A percentile compares a stretch with the other conserved stretches of the same genome.
Evolutionary conservation across 2,113 vertebrate genomes (phyloP).

Genomic region (Echinops telfairi): DNA sequence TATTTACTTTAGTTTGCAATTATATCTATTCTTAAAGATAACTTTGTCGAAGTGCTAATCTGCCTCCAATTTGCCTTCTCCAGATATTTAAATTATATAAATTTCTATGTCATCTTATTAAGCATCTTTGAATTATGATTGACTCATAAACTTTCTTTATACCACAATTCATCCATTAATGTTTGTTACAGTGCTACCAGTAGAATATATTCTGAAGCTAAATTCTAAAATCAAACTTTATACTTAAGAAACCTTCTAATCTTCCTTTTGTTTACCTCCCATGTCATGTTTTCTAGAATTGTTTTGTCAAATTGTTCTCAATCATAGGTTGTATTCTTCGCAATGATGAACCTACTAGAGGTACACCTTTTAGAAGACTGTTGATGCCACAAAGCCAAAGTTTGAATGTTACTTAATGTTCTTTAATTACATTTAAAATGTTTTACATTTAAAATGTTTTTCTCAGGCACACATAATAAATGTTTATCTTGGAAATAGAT

Average conservation of each 20-base stretch:
- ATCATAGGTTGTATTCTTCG: not conserved
- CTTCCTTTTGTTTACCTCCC: not conserved
- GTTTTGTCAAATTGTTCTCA: not conserved
- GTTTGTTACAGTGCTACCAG: not conserved
- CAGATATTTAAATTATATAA: not conserved
- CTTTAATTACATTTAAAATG: constrained; percentile 16
- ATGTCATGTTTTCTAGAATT: not conserved
- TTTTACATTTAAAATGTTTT: not conserved
- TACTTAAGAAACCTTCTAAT: not conserved
- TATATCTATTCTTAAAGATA: not conserved
- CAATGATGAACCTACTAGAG: not conserved
- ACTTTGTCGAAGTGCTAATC: not conserved
- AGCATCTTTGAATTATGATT: not conserved
- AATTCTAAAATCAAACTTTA: not conserved
- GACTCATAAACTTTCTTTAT: not conserved
- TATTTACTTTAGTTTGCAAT: not conserved
- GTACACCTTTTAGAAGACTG: not conserved
- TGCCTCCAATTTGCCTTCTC: not conserved
- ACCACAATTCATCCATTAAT: not conserved
- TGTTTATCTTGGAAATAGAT: not conserved
- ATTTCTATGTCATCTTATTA: not conserved
- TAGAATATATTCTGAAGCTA: not conserved
- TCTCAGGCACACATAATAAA: not conserved
- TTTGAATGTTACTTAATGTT: not conserved
- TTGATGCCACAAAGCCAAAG: not conserved